Base-by-base conservation (phyloP, 1,140 invertebrate species). In the Drosophila burlai region DNA sequence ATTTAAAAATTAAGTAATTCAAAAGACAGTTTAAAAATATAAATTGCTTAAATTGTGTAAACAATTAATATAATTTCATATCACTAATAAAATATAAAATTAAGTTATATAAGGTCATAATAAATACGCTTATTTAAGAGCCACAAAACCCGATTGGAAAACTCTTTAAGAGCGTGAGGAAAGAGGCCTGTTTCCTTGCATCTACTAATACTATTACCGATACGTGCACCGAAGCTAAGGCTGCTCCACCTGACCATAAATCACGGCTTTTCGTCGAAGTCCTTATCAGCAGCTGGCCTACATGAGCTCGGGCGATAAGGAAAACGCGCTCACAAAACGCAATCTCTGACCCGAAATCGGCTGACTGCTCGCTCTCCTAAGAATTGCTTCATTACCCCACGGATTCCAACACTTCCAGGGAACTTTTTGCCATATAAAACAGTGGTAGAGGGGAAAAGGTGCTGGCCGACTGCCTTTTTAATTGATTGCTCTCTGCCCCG, bases 381-480 rank as follows among this genome's bases (percentile, higher is more conserved):
- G 80, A 90, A 89, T 89, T 90, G 85, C 84, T 89, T 89, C 85
- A 89, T 89, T 89, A 89, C 79, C 52, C 18, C 64, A 31, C 34
- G 64, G 67, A 82, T 66, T 54, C 47, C 74, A 43, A 68, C 72
- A 68, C 21, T 89, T 89, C 81, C 74, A 69, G 36, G 26, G 81
- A 89, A 90, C 63, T 89, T 84, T 86, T 80, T 40, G 76, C 81
- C 63, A 60, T 59, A 24, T 15, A 54, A 43, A 42, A 21, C 10
- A 46, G 16, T 31, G n/a, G 42, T 4, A 3, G 36, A 11, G 38
- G 54, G 64, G 61, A 59, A 58, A 67, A 78, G 78, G 74, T 81
- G 81, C 80, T 74, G 80, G 81, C 62, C 79, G 82, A 42, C 84
- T 90, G 85, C 85, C 81, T 79, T 84, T 89, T 89, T 90, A 89